Evolutionary conservation across 2,888 invertebrate species (phyloP), one percentile per base, ranked within the genome.

Genomic region (Dicycla oo): DNA sequence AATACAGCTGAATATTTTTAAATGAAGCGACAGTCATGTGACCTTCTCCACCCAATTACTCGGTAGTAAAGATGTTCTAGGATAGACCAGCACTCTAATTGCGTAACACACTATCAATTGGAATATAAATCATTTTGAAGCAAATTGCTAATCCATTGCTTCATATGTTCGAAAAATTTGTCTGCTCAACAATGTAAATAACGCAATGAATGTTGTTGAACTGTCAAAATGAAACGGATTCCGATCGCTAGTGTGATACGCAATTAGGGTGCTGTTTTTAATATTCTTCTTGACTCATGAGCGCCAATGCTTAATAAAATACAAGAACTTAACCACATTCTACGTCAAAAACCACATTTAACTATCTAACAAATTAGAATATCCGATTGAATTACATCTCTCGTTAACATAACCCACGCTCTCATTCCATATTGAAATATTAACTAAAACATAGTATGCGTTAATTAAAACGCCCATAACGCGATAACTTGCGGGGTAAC

Each of bases 371-470:
- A 26, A 47, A 72, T 62, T 30, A 56, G 6, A 63, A 73, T 26
- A 63, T 34, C 18, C 47, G 23, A 73, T 56, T 45, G 26, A 30
- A 63, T 30, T 26, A 74, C 51, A 62, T 38, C 3, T n/a, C 57
- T 62, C 38, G 20, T 51, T 20, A 65, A 62, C 7, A 26, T 18
- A 58, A 6, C 81, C 81, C 67, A 83, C 79, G 75, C 72, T 47
- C 6, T 54, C 56, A 76, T 81, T 73, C 66, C 53, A 73, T 73
- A 82, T 85, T 82, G 45, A 70, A 81, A 80, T 74, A 68, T 40
- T 58, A 73, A 62, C 76, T 75, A 77, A 81, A 84, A 86, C 81
- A 82, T 86, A 86, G 80, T 83, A 84, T 85, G 69, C 43, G 69
- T 85, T 84, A 85, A 88, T 86, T 84, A 83, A 78, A 63, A 75